These are phyloP conservation scores for Cremastinae sp. DNA, from an alignment of 2,888 invertebrate species.

Conservation along the genomic window DNA sequence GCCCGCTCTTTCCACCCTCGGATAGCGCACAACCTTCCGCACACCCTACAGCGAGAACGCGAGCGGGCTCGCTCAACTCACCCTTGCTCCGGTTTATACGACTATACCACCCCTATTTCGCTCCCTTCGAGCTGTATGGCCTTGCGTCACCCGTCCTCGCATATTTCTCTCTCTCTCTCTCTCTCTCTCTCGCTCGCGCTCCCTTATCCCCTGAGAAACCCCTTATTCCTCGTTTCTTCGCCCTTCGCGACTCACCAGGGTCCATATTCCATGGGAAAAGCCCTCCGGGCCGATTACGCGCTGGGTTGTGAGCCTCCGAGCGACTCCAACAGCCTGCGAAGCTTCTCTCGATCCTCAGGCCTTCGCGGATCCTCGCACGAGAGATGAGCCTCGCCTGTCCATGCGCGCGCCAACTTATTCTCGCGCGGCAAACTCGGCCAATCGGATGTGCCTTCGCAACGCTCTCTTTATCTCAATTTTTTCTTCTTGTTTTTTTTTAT, in stretches of 20 bases:
- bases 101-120: constrained; percentile 55
- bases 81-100: constrained; percentile 59
- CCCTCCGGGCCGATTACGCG: constrained; percentile 59
- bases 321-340: constrained; percentile 50
- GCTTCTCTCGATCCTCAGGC: constrained; percentile 42
- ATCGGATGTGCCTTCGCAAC: constrained; percentile 71
- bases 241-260: constrained; percentile 53
- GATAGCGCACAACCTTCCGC: constrained; percentile 73
- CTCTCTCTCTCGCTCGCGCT: constrained; percentile 47
- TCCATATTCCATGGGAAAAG: constrained; percentile 54
- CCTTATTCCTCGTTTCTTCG: constrained; percentile 41
- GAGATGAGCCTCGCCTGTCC: constrained; percentile 70
- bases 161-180: constrained; percentile 41
- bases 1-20: constrained; percentile 73
- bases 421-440: constrained; percentile 72
- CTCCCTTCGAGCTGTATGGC: constrained; percentile 53
- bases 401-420: constrained; percentile 63
- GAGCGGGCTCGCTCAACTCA: constrained; percentile 49
- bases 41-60: constrained; percentile 70
- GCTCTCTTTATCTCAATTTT: constrained; percentile 26
- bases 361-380: constrained; percentile 49
- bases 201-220: constrained; percentile 31
- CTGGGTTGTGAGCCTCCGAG: constrained; percentile 47
- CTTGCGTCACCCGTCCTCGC: constrained; percentile 52
- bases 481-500: constrained; percentile 53